Evolutionary conservation across 2,888 invertebrate genomes (phyloP).

Genomic region (Hirtodrosophila histrioides): DNA sequence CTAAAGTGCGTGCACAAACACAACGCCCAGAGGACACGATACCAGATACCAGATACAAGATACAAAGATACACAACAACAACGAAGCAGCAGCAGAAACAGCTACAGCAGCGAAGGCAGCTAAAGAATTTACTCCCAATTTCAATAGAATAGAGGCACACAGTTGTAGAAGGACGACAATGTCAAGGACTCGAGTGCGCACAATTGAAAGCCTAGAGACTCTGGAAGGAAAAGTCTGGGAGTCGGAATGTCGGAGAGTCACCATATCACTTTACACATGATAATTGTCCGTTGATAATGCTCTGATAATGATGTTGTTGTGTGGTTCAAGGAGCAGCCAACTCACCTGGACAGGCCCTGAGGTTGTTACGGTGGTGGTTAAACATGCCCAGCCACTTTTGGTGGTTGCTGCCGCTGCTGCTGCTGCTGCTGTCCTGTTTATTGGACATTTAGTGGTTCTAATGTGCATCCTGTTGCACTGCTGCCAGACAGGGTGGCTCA

Average conservation of each 20-base stretch:
- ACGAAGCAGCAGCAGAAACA: conserved; percentile 12
- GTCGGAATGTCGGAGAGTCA: conserved; percentile 30
- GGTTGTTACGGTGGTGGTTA: conserved; percentile 48
- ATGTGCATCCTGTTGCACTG: conserved; percentile 75
- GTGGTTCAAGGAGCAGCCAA: conserved; percentile 19
- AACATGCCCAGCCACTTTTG: conserved; percentile 7
- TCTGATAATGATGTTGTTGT: conserved; percentile 56
- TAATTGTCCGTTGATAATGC: conserved; percentile 76
- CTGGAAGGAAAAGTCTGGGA: neutral
- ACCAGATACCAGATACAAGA: conserved; percentile 24
- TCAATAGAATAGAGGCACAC: conserved; percentile 40
- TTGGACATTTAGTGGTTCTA: conserved; percentile 69
- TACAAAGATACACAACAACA: conserved; percentile 16
- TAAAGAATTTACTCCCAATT: conserved; percentile 45
- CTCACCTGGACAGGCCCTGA: conserved; percentile 41
- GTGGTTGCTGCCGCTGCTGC: conserved; percentile 18
- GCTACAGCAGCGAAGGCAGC: conserved; percentile 36
- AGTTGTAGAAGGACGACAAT: conserved; percentile 45
- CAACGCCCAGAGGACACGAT: conserved; percentile 44
- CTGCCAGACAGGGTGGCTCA: conserved; percentile 36
- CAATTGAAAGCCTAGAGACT: conserved; percentile 25
- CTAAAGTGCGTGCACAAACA: conserved; percentile 58
- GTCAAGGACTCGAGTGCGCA: conserved; percentile 67
- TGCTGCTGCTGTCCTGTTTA: conserved; percentile 37
- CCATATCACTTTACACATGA: conserved; percentile 74